These are phyloP conservation scores for Tor tambroides DNA, from an alignment of 2,113 vertebrate species.

Conservation along the genomic window DNA sequence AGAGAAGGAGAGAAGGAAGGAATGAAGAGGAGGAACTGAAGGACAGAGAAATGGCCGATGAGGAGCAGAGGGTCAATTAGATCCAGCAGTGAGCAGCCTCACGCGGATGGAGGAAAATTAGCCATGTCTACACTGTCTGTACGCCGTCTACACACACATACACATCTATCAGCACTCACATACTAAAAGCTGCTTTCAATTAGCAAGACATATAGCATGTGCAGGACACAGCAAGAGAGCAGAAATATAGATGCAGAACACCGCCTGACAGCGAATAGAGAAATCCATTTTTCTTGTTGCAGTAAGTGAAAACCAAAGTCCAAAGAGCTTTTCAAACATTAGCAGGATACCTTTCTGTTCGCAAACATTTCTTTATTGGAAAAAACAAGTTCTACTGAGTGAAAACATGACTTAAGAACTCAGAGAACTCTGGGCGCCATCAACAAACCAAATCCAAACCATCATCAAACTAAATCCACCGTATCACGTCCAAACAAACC, in stretches of 20 bases:
- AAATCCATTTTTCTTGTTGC: not conserved
- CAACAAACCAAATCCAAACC: conserved; percentile 10
- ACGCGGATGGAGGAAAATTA: conserved; percentile 53
- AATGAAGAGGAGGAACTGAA: conserved; percentile 22
- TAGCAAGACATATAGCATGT: conserved; percentile 47
- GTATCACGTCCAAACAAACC: not conserved
- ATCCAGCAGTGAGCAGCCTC: conserved; percentile 21
- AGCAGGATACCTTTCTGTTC: not conserved
- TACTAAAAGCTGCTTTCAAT: conserved; percentile 53
- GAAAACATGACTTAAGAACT: not conserved
- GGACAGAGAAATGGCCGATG: not conserved
- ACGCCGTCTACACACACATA: conserved; percentile 11
- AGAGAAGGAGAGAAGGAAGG: conserved; percentile 11
- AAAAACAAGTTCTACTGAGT: not conserved
- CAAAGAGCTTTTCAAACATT: conserved; percentile 13
- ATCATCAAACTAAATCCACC: not conserved
- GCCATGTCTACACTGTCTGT: conserved; percentile 39
- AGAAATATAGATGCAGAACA: conserved; percentile 1
- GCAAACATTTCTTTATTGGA: not conserved
- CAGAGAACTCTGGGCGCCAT: not conserved
- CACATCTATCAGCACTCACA: conserved; percentile 48
- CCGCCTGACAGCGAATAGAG: not conserved
- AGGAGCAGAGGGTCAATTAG: conserved; percentile 53
- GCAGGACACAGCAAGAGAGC: not conserved
- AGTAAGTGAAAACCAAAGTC: not conserved